A percentile compares a stretch with the other conserved stretches of the same genome.
phyloP scores from a whole-genome alignment of 2,113 vertebrate species.

The Enhydra lutris region DNA sequence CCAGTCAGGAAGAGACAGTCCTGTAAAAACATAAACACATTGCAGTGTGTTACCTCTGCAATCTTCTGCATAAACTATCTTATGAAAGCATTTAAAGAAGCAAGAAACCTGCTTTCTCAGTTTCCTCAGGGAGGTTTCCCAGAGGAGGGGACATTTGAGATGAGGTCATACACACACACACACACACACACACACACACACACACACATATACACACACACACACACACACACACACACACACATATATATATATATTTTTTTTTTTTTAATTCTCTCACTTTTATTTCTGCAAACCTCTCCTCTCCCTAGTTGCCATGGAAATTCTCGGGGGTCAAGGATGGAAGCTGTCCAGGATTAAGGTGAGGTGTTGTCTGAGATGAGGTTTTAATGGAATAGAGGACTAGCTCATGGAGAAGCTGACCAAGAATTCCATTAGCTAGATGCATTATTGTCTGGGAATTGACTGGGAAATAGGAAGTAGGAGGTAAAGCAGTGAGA shows the following conservation, averaged over 20 bases:
- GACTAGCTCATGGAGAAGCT: background rate
- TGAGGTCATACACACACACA: too few relatives aligned
- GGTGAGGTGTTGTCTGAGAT: background rate
- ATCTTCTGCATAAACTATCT: background rate
- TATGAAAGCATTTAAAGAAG: background rate
- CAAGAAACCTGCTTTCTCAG: background rate
- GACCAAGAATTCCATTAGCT: background rate
- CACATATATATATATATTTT: too few relatives aligned
- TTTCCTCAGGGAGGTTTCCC: background rate
- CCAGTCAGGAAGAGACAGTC: background rate
- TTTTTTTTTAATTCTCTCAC: background rate
- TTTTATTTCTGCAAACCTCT: background rate
- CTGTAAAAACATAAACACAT: background rate
- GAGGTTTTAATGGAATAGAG: background rate
- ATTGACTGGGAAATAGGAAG: background rate
- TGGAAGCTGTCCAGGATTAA: background rate
- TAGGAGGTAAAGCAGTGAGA: background rate
- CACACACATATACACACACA: too few relatives aligned
- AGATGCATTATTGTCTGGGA: background rate
- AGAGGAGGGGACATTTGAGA: background rate
- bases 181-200: too few relatives aligned
- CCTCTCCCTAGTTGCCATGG: background rate
- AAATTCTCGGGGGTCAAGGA: background rate
- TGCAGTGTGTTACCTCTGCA: fast-evolving
- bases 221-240: too few relatives aligned